Evolutionary conservation across 1,140 invertebrate genomes (phyloP), one percentile per base, ranked within the genome.

Genomic region (Formica exsecta): DNA sequence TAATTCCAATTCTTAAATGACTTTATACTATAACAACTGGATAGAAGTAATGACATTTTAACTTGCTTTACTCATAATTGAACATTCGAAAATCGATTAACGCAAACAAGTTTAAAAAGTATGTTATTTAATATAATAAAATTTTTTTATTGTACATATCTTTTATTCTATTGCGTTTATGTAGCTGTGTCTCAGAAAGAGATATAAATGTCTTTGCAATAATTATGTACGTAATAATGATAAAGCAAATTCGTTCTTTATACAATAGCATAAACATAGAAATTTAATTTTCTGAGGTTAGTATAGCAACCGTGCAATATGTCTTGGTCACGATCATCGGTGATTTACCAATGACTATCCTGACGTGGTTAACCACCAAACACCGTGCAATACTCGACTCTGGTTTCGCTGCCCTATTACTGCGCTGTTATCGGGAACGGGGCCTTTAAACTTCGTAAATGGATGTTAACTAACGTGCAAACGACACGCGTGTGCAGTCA

Each of bases 1-100:
- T 61, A 83, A 83, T 83, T 83, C 41, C 79, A 48, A 73, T 41
- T 74, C 79, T 83, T 74, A 74, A 83, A n/a, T 83, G 68, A 74
- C 54, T 74, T 74, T 48, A 32, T 62, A 38, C 64, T 57, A 36
- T 62, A 62, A 83, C 38, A 61, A 62, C 59, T 80, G 32, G 48
- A 38, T 61, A 29, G 25, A 74, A 74, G 19, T 48, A 83, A 83
- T 29, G 38, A 73, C 64, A 54, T 80, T 80, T 80, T 80, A 70
- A 51, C 5, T 51, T 11, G 7, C 2, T 1, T 54, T 13, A 36
- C 5, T 38, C 36, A 22, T 36, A 38, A 51, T 68, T 54, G 11
- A 13, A 57, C 1, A 54, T 25, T 80, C 16, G 0, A 38, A 80
- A 54, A 8, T 57, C 9, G 32, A 29, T 70, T 51, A 54, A 66